Conservation (phyloP, 2,113 vertebrate species). For the Acrocephalus arundinaceus region DNA sequence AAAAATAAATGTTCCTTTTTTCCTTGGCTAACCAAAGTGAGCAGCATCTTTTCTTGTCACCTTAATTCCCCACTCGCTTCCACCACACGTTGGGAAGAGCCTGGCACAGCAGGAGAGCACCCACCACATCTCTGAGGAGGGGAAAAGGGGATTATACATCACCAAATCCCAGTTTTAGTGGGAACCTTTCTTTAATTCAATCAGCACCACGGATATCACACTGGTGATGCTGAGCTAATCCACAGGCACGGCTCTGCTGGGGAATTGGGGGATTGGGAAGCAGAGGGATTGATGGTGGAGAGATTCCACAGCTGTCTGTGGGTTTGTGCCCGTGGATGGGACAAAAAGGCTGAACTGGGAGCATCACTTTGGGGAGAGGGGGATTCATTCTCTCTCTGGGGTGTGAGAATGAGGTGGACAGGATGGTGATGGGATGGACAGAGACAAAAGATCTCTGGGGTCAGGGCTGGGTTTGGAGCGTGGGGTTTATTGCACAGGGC, state of each 20-base stretch:
- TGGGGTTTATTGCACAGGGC: no score
- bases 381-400: rapidly evolving
- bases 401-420: not conserved
- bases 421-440: no score
- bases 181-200: constrained; percentile 2
- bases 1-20: not conserved
- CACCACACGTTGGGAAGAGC: not conserved
- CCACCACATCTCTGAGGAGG: not conserved
- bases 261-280: not conserved
- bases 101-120: not conserved
- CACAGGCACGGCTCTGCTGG: rapidly evolving
- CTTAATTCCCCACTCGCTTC: not conserved
- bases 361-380: rapidly evolving
- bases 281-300: rapidly evolving
- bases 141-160: not conserved
- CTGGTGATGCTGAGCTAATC: not conserved
- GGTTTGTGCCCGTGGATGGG: rapidly evolving
- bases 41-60: not conserved
- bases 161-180: not conserved
- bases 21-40: not conserved
- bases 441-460: no score
- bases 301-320: rapidly evolving
- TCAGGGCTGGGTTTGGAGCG: no score
- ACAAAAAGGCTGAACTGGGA: rapidly evolving
- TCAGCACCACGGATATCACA: not conserved